Conservation (phyloP, 2,888 invertebrate species). For the Archips xylosteana region DNA sequence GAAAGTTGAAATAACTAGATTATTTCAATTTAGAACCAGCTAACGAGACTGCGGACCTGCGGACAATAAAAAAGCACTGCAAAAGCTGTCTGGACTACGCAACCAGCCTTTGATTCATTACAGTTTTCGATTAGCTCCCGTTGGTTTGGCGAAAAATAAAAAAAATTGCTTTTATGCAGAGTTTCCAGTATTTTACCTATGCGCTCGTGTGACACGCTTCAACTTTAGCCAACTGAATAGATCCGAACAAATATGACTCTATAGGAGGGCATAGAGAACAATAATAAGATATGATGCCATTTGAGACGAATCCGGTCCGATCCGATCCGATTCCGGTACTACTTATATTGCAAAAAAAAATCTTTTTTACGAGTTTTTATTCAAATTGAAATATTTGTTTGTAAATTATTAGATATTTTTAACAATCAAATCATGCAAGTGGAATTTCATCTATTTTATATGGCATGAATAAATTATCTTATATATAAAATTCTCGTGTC, state of each 20-base stretch:
- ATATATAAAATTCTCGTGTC: too few relatives aligned
- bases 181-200: constrained; percentile 31
- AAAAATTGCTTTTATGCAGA: constrained; percentile 35
- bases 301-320: too few relatives aligned
- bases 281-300: too few relatives aligned
- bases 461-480: too few relatives aligned
- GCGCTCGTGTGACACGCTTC: constrained; percentile 27
- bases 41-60: constrained; percentile 70
- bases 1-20: constrained; percentile 66
- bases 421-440: too few relatives aligned
- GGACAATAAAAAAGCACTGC: constrained; percentile 65
- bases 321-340: too few relatives aligned
- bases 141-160: constrained; percentile 57
- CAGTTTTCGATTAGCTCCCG: constrained; percentile 78
- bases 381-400: too few relatives aligned
- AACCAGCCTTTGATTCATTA: constrained; percentile 83
- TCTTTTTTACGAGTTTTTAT: too few relatives aligned
- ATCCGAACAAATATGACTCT: background rate
- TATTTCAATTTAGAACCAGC: constrained; percentile 71
- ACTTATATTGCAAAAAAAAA: too few relatives aligned
- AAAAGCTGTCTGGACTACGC: constrained; percentile 71
- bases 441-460: too few relatives aligned
- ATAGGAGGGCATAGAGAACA: too few relatives aligned
- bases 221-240: constrained; percentile 20
- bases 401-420: too few relatives aligned